Percentiles rank a stretch among this genome's conserved stretches.
Evolutionary conservation across 1,140 invertebrate species (phyloP).

Genomic region (Cydia splendana): DNA sequence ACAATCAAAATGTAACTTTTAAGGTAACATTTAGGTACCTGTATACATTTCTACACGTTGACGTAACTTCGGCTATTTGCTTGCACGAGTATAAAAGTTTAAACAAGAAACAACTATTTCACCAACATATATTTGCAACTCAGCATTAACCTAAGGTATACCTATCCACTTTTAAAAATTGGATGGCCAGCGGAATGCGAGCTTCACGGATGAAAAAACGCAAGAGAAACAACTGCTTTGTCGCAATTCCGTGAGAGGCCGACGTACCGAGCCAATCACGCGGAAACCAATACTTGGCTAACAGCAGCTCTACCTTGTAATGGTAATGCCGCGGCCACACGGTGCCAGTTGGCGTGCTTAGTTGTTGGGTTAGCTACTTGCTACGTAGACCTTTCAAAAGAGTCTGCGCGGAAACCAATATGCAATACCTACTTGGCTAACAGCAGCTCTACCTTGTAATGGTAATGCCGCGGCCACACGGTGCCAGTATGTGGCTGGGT

Average conservation of each 20-base stretch:
- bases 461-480: not conserved
- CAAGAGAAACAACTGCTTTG: slow-evolving; percentile 16
- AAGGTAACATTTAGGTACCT: too few relatives aligned
- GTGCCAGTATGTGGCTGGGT: not conserved
- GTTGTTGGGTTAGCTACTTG: not conserved
- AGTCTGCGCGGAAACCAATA: slow-evolving; percentile 1
- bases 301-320: slow-evolving; percentile 6
- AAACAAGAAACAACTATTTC: not conserved
- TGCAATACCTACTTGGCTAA: not conserved
- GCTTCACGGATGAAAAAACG: slow-evolving; percentile 6
- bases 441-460: slow-evolving; percentile 1
- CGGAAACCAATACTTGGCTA: slow-evolving; percentile 16
- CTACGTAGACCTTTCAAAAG: not conserved
- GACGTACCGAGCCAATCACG: slow-evolving; percentile 13
- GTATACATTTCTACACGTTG: too few relatives aligned
- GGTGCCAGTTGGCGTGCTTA: not conserved
- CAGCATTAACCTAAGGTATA: not conserved
- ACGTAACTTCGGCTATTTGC: too few relatives aligned
- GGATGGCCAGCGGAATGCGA: not conserved
- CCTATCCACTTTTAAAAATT: slow-evolving; percentile 12
- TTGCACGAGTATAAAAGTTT: not conserved
- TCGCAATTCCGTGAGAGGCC: slow-evolving; percentile 16
- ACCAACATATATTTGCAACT: not conserved
- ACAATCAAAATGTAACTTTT: too few relatives aligned
- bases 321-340: not conserved